Evolutionary conservation across 2,113 vertebrate species (phyloP), one percentile per base, ranked within the genome.

Genomic region (Corythoichthys haematopterus): DNA sequence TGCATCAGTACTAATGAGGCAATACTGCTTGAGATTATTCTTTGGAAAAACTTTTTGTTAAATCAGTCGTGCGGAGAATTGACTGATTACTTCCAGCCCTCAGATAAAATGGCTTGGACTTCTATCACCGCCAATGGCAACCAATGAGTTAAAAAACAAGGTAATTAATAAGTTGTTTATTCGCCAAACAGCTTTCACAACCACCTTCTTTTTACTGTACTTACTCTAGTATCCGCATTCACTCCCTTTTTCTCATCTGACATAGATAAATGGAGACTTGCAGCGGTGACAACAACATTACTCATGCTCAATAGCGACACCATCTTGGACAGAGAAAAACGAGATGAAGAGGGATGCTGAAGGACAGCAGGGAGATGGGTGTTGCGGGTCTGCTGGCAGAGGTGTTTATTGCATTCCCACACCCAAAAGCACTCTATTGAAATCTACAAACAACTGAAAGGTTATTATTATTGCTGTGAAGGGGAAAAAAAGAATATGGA

Each of bases 271-370:
- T 87, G 84, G 82, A 87, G 80, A 86, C 84, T 82, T 77, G 68
- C 81, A 66, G 78, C 77, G 84, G 87, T 90, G 86, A 90, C 88
- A 90, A 87, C 83, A 85, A 86, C 87, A 88, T 90, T 90, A 88
- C 88, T 90, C 88, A 88, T 88, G 84, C 84, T 87, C 84, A 80
- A 83, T 75, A 69, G 85, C 83, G 76, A 83, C 83, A 83, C 85
- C 80, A 77, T 78, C 78, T 69, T 81, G 83, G 80, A 86, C 77
- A 85, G 85, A 62, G 51, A 84, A 81, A 79, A 74, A 63, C 38
- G 65, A 68, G 74, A 71, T 64, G 69, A 73, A 71, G 77, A 71
- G 68, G 66, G 74, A 82, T 83, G 59, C 28, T 84, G 80, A 84
- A 88, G 82, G 82, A 85, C 82, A 66, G 83, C 75, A 80, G 58